Evolutionary conservation across 2,888 invertebrate genomes (phyloP), one percentile per base, ranked within the genome.

Genomic region (Barypeithes pellucidus): DNA sequence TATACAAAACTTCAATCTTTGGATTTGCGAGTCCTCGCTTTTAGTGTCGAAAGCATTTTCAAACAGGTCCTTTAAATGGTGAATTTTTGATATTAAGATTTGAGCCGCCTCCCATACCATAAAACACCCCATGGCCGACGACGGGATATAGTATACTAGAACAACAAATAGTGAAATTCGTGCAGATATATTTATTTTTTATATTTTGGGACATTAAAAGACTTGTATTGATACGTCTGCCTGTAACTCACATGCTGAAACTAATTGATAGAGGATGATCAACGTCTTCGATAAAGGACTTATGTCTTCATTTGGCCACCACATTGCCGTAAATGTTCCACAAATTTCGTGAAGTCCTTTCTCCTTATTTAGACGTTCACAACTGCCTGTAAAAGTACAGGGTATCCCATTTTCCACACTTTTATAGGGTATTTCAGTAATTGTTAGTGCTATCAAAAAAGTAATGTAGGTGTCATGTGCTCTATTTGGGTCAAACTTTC

Each of bases 321-420:
- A 73, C 0, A 73, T 14, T 1, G 73, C 63, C 8, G 50, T 41
- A 11, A 73, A 24, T 4, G 41, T 63, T 8, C 73, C 73, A 43
- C 73, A 73, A 9, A 73, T 63, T 57, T 73, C 73, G 43, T 73
- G 68, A 7, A 68, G 22, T 0, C 62, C 67, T 45, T 73, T 73
- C 29, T 68, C 68, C 16, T 29, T 20, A 18, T 73, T 73, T 14
- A 68, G 22, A 24, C 54, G 9, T 8, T 62, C 41, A 14, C 73
- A 73, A 14, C 41, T 16, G 1, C 33, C 72, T 67, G 11, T 22
- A 72, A 70, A 39, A 29, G n/a, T n/a, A n/a, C n/a, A n/a, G n/a
- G n/a, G n/a, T n/a, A 29, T 29, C 1, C 2, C 24, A 24, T 3
- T 3, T 3, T 3, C 24, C 24, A n/a, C n/a, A n/a, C 24, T 24